These are phyloP conservation scores for Discoglossus pictus DNA, from an alignment of 2,797 vertebrate genomes.

Conservation along the genomic window DNA sequence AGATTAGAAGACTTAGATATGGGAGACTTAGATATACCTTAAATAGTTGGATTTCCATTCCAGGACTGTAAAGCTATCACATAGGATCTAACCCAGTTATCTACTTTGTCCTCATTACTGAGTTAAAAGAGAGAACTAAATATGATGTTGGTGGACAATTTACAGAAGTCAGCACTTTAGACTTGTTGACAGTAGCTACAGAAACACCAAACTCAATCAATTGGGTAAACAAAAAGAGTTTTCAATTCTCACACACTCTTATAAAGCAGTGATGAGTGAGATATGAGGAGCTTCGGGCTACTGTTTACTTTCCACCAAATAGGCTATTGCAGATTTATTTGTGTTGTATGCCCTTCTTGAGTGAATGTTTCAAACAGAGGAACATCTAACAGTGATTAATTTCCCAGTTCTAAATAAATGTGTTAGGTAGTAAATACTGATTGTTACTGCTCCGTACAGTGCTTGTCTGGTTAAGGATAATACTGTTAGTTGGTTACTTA, in stretches of 20 bases:
- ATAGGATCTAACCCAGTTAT: too few species aligned
- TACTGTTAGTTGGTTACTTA: too few species aligned
- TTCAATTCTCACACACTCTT: conserved; percentile 53
- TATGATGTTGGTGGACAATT: conserved; percentile 59
- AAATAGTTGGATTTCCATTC: too few species aligned
- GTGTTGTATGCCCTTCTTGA: conserved; percentile 50
- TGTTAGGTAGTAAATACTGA: too few species aligned
- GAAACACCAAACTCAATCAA: conserved; percentile 51
- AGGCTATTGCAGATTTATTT: neutral
- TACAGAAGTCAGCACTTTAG: conserved; percentile 36
- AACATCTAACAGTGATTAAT: conserved; percentile 16
- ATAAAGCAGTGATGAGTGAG: conserved; percentile 38
- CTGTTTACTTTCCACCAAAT: conserved; percentile 42
- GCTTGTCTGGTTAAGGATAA: too few species aligned
- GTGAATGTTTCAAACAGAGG: conserved; percentile 37
- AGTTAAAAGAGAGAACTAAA: conserved; percentile 68
- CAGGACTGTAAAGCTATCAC: too few species aligned
- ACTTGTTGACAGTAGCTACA: conserved; percentile 55
- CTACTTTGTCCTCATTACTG: too few species aligned
- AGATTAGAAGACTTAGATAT: too few species aligned
- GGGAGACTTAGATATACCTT: too few species aligned
- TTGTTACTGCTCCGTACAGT: too few species aligned
- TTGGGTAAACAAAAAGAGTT: conserved; percentile 28
- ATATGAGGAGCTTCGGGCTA: conserved; percentile 37
- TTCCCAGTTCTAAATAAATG: neutral